Conservation (phyloP, 1,140 invertebrate genomes). For the Trichonephila inaurata region DNA sequence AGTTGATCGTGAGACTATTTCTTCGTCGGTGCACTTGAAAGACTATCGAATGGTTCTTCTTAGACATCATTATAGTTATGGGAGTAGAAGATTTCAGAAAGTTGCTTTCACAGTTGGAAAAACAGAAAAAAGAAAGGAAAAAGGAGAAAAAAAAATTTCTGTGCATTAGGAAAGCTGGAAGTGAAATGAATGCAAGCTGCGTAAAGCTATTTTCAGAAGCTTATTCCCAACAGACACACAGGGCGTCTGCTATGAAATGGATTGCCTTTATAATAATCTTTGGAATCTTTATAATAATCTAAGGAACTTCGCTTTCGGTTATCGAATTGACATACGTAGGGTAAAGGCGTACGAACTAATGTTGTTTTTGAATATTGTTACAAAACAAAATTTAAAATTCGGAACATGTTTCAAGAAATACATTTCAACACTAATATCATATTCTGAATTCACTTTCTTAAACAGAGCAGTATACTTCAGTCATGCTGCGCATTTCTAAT, state of each 20-base stretch:
- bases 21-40: conserved; percentile 16
- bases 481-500: too few species aligned
- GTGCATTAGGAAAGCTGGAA: not conserved
- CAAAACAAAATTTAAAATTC: too few species aligned
- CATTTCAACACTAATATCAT: too few species aligned
- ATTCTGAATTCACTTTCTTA: too few species aligned
- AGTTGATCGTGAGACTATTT: conserved; percentile 5
- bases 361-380: too few species aligned
- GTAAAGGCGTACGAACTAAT: too few species aligned
- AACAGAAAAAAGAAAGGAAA: not conserved
- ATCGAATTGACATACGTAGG: too few species aligned
- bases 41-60: conserved; percentile 25
- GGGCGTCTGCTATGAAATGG: not conserved
- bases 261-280: too few species aligned
- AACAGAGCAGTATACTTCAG: too few species aligned
- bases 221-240: not conserved
- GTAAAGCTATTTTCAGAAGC: not conserved
- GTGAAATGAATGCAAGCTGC: not conserved
- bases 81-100: conserved; percentile 7
- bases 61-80: conserved; percentile 18
- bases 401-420: too few species aligned
- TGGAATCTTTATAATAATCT: too few species aligned
- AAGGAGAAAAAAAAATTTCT: not conserved
- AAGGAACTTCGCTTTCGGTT: too few species aligned
- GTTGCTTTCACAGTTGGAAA: not conserved